Evolutionary conservation across 2,888 invertebrate genomes (phyloP).

Genomic region (Aelia acuminata): DNA sequence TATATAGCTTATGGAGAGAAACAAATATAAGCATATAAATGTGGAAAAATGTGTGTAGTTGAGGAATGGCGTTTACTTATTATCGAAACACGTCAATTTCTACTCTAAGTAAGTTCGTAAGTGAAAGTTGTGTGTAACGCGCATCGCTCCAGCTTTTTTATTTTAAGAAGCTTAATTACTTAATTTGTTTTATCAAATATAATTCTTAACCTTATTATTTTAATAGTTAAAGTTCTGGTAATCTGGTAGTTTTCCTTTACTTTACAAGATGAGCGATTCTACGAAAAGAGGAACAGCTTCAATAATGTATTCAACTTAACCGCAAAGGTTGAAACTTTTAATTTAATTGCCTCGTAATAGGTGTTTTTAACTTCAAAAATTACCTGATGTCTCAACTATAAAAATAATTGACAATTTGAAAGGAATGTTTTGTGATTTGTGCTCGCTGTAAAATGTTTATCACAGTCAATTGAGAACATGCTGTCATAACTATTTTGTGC

Average conservation of each 20-base stretch:
- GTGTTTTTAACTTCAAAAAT: background rate
- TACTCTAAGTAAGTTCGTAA: too few species aligned
- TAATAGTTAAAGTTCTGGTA: background rate
- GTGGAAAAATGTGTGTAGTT: too few species aligned
- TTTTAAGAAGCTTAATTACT: too few species aligned
- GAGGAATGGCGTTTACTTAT: too few species aligned
- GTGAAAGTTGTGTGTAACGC: too few species aligned
- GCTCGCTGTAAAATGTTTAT: background rate
- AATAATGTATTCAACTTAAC: background rate
- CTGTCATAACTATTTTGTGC: background rate
- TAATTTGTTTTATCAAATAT: too few species aligned
- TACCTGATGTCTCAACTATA: background rate
- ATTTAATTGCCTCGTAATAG: background rate
- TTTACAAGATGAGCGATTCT: background rate
- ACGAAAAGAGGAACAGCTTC: background rate
- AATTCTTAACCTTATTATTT: too few species aligned
- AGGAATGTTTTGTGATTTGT: background rate
- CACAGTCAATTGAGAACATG: background rate
- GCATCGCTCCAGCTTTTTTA: too few species aligned
- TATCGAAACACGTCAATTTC: too few species aligned
- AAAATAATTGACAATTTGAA: constrained; percentile 5
- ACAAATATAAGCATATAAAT: too few species aligned
- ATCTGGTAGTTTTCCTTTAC: background rate
- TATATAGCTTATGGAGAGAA: too few species aligned
- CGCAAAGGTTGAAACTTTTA: background rate